Evolutionary conservation across 1,140 invertebrate species (phyloP), one percentile per base, ranked within the genome.

Genomic region (Drosophila repleta): DNA sequence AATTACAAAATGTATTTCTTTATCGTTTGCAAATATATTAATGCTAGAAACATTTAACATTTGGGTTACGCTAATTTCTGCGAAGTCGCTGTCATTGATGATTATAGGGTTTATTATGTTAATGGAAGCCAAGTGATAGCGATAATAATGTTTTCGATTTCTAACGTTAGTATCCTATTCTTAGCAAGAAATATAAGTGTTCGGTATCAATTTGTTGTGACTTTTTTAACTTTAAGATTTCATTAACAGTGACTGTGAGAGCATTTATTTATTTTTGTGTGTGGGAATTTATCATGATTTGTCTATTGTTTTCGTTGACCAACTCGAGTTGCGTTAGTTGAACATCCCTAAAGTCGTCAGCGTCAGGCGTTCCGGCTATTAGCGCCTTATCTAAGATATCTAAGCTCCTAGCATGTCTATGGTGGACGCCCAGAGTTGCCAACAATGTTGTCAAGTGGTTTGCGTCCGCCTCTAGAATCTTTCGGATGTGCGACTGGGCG

Each of bases 201-300:
- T 2, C 24, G 4, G 2, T 4, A 24, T 24, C 24, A 4, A 15
- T 43, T 15, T 43, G n/a, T 17, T 43, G 1, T 43, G 15, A 15
- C 18, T 43, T 43, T 15, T 43, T 43, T 17, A 43, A n/a, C 18
- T 43, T 43, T 43, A 43, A 43, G 10, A 43, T 43, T 43, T 43
- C 39, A 18, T 17, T 17, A 15, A 43, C 15, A 17, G 39, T 43
- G 24, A 24, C 24, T 24, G 24, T 24, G 24, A 24, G 24, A 3
- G 39, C 26, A 29, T 29, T 29, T 29, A 6, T 29, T 4, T 24
- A 4, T 24, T 24, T 24, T 3, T 24, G 21, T 2, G 21, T 24
- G 24, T 24, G 2, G 2, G 26, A 29, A 29, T 29, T 29, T 3
- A 29, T 29, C 3, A 29, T 29, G 26, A 29, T 29, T 29, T 29